These are phyloP conservation scores for Poecilobothrus nobilitatus DNA, from an alignment of 2,888 invertebrate genomes.

Conservation along the genomic window DNA sequence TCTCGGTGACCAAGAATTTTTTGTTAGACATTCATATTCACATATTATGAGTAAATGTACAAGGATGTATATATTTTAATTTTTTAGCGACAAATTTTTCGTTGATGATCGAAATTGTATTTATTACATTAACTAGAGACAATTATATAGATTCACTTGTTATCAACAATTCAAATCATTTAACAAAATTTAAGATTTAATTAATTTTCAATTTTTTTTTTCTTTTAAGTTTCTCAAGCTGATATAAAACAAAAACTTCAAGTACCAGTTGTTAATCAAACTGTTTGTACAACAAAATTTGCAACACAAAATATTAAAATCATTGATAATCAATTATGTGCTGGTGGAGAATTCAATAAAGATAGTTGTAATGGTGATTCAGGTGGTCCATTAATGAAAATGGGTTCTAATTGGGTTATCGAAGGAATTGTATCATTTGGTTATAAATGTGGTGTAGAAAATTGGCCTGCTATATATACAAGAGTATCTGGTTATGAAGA, in stretches of 20 bases:
- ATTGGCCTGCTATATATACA: slow-evolving; percentile 64
- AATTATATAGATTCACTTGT: too few species aligned
- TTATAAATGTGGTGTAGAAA: slow-evolving; percentile 44
- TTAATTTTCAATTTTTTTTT: background rate
- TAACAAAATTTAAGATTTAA: too few species aligned
- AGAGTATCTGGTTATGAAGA: slow-evolving; percentile 53
- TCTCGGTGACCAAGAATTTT: too few species aligned
- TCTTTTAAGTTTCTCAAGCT: slow-evolving; percentile 31
- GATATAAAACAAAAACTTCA: slow-evolving; percentile 40
- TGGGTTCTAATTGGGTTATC: slow-evolving; percentile 26
- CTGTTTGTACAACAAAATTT: slow-evolving; percentile 43
- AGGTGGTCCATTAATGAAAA: slow-evolving; percentile 53
- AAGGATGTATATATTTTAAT: too few species aligned
- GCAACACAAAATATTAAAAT: slow-evolving; percentile 28
- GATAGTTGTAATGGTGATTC: slow-evolving; percentile 59
- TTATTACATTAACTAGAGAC: too few species aligned
- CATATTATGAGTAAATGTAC: too few species aligned
- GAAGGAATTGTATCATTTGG: slow-evolving; percentile 50
- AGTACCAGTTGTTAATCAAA: slow-evolving; percentile 45
- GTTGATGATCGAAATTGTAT: too few species aligned
- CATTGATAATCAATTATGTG: slow-evolving; percentile 34
- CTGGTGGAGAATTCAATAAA: slow-evolving; percentile 42
- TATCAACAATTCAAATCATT: too few species aligned
- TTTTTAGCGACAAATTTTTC: too few species aligned
- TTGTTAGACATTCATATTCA: too few species aligned